phyloP scores from a whole-genome alignment of 2,113 vertebrate genomes.

The Camelus dromedarius region DNA sequence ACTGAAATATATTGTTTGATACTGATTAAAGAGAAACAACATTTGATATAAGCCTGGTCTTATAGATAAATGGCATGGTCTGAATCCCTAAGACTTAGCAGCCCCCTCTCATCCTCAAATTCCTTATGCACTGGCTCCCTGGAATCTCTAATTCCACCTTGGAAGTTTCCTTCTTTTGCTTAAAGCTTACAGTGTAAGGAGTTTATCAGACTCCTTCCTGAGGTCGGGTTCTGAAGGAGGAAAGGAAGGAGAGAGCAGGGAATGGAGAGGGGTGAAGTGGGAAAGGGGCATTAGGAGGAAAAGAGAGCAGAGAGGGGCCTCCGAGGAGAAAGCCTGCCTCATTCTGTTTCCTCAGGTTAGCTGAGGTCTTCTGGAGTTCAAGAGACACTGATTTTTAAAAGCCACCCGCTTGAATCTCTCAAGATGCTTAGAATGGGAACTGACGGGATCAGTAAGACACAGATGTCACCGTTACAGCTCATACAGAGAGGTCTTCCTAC shows the following conservation, averaged over 20 bases:
- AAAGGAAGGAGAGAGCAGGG: background rate
- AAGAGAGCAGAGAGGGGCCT: background rate
- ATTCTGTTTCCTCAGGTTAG: background rate
- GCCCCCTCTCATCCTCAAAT: background rate
- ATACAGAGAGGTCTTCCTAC: background rate
- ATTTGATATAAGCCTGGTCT: background rate
- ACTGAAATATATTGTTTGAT: slow-evolving; percentile 1
- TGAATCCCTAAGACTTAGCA: background rate
- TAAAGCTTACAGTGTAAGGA: background rate
- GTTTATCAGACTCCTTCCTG: background rate
- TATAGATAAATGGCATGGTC: background rate
- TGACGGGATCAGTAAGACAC: background rate
- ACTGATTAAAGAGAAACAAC: background rate
- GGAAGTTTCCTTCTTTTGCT: background rate
- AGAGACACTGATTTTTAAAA: background rate
- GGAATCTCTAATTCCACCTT: background rate
- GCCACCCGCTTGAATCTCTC: background rate
- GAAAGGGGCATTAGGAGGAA: background rate
- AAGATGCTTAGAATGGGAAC: background rate
- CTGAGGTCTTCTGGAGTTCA: background rate
- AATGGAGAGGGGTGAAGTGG: background rate
- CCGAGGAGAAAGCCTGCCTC: background rate
- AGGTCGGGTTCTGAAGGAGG: slow-evolving; percentile 9
- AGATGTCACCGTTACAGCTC: background rate
- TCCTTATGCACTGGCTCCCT: slow-evolving; percentile 17